A percentile compares a stretch with the other conserved stretches of the same genome.
These are phyloP conservation scores for Notothenia coriiceps DNA, from an alignment of 2,113 vertebrate species.

Conservation along the genomic window DNA sequence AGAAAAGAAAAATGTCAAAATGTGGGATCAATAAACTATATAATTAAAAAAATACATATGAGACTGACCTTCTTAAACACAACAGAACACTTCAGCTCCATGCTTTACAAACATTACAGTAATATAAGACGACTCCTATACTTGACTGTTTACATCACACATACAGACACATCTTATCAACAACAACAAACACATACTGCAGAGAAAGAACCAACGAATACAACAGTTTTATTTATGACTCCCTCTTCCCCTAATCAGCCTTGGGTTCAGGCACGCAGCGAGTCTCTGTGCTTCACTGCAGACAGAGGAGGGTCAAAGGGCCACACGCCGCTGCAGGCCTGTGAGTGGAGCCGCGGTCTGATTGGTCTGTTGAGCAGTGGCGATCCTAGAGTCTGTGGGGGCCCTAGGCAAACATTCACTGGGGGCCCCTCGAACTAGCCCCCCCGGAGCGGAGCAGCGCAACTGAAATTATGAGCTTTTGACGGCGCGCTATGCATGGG, in stretches of 20 bases:
- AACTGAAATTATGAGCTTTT: no score
- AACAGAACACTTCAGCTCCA: background rate
- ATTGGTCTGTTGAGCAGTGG: background rate
- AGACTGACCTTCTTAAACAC: background rate
- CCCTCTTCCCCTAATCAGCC: constrained; percentile 30
- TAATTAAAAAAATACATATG: no score
- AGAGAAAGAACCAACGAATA: constrained; percentile 39
- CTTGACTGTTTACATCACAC: no score
- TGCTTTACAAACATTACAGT: background rate
- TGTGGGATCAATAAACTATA: no score
- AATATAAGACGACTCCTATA: no score
- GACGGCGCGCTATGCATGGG: no score
- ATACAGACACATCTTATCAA: background rate
- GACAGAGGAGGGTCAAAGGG: constrained; percentile 33
- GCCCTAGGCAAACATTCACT: no score
- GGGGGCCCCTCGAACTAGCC: no score
- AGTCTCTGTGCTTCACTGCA: constrained; percentile 41
- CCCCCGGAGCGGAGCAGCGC: no score
- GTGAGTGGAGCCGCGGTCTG: constrained; percentile 20
- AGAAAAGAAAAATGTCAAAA: no score
- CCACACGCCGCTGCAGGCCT: constrained; percentile 31
- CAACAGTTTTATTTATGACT: constrained; percentile 5
- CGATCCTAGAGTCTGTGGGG: no score
- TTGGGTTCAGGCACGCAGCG: constrained; percentile 41
- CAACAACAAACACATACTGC: constrained; percentile 15